These are phyloP conservation scores for Myocastor coypus DNA, from an alignment of 2,113 vertebrate genomes.

Conservation along the genomic window DNA sequence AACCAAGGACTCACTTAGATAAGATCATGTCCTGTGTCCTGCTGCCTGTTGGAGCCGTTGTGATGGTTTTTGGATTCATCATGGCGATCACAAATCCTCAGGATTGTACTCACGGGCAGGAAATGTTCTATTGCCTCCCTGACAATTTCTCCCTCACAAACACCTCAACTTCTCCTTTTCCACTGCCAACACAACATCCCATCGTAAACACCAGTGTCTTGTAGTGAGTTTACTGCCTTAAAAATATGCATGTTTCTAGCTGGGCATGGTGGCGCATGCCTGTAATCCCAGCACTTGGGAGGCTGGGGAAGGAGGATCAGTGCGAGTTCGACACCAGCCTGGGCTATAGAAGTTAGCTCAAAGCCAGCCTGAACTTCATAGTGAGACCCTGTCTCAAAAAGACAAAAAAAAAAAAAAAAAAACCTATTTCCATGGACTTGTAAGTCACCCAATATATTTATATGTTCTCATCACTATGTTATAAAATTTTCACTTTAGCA, in stretches of 20 bases:
- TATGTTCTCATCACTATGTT: conserved; percentile 52
- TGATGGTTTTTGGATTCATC: conserved; percentile 92
- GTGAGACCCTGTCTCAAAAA: no score
- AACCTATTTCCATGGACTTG: conserved; percentile 42
- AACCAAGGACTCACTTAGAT: conserved; percentile 90
- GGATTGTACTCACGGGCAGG: conserved; percentile 93
- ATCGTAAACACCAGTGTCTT: conserved; percentile 38
- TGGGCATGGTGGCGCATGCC: no score
- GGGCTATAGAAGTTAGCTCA: no score
- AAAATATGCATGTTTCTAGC: background rate
- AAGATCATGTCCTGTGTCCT: conserved; percentile 90
- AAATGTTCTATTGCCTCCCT: conserved; percentile 94
- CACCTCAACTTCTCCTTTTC: conserved; percentile 81
- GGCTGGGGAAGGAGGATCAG: no score
- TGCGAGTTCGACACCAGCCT: no score
- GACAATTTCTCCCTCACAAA: conserved; percentile 88
- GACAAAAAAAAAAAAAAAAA: no score
- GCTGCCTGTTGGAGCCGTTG: conserved; percentile 89
- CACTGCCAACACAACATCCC: conserved; percentile 23
- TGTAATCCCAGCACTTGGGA: no score
- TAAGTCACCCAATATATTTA: background rate
- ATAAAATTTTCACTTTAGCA: conserved; percentile 33
- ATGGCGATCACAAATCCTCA: conserved; percentile 91
- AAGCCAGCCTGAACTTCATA: no score
- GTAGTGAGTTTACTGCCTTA: background rate